Conservation (phyloP, 2,113 vertebrate species). For the Megaleporinus macrocephalus region DNA sequence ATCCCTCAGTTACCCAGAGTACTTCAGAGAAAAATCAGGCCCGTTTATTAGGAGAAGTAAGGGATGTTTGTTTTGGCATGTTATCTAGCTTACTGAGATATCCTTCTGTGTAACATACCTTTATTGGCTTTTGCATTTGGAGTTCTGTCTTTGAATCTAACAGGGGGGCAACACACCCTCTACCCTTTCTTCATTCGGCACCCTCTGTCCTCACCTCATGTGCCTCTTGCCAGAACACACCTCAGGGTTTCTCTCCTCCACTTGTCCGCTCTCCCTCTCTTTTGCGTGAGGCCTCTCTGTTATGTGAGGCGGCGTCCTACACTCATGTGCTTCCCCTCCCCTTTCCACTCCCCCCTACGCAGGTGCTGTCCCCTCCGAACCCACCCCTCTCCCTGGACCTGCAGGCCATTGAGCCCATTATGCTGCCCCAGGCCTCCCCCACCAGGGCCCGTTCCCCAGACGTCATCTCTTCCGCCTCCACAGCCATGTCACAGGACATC, state of each 20-base stretch:
- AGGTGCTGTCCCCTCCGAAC: slow-evolving; percentile 75
- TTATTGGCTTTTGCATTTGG: not conserved
- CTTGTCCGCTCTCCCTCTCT: slow-evolving; percentile 33
- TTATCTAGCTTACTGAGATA: not conserved
- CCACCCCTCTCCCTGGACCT: slow-evolving; percentile 81
- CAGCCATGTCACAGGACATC: slow-evolving; percentile 94
- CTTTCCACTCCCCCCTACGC: slow-evolving; percentile 40
- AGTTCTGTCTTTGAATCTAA: not conserved
- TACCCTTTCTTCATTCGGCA: slow-evolving; percentile 15
- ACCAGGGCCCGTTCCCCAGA: slow-evolving; percentile 94
- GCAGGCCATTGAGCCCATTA: slow-evolving; percentile 86
- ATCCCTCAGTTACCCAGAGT: too few relatives aligned
- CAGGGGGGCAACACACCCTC: not conserved
- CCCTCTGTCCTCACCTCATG: not conserved
- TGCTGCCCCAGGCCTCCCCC: slow-evolving; percentile 87
- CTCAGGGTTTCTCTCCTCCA: slow-evolving; percentile 45
- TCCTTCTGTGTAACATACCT: not conserved
- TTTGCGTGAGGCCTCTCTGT: slow-evolving; percentile 39
- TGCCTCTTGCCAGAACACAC: not conserved
- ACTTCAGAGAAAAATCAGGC: too few relatives aligned
- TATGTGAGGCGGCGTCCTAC: slow-evolving; percentile 45
- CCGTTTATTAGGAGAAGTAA: too few relatives aligned
- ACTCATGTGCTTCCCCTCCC: slow-evolving; percentile 52
- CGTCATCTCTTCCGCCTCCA: slow-evolving; percentile 97
- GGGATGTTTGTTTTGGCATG: too few relatives aligned